A percentile compares a stretch with the other conserved stretches of the same genome.
Conservation (phyloP, 2,113 vertebrate genomes). For the Tinamus guttatus region DNA sequence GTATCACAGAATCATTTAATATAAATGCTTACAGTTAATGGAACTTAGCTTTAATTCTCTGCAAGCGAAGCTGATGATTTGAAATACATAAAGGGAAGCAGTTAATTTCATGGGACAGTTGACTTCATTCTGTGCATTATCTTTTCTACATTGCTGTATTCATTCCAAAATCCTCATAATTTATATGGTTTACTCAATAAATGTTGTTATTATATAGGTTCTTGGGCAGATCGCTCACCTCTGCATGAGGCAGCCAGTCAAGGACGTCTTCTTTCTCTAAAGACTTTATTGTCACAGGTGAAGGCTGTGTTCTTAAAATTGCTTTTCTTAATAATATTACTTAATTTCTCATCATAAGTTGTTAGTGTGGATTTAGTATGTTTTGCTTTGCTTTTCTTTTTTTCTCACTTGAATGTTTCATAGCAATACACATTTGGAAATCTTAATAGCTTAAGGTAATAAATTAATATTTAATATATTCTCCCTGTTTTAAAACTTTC, state of each 20-base stretch:
- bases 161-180: background rate
- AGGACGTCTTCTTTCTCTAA: conserved; percentile 92
- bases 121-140: background rate
- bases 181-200: conserved; percentile 9
- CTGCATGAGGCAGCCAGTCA: conserved; percentile 94
- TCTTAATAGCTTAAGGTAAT: background rate
- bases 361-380: background rate
- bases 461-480: background rate
- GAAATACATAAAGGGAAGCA: background rate
- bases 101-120: background rate
- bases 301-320: conserved; percentile 37
- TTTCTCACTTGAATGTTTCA: background rate
- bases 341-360: background rate
- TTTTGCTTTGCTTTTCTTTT: background rate
- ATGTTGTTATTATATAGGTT: conserved; percentile 79
- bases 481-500: background rate
- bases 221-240: conserved; percentile 95
- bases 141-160: conserved; percentile 12
- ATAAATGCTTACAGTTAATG: background rate
- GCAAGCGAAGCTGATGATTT: background rate
- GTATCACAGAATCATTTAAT: background rate
- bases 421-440: background rate
- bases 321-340: background rate
- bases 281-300: conserved; percentile 92
- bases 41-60: background rate